A percentile compares a stretch with the other conserved stretches of the same genome.
These are phyloP conservation scores for Megastigmus dorsalis DNA, from an alignment of 2,888 invertebrate genomes.

Conservation along the genomic window DNA sequence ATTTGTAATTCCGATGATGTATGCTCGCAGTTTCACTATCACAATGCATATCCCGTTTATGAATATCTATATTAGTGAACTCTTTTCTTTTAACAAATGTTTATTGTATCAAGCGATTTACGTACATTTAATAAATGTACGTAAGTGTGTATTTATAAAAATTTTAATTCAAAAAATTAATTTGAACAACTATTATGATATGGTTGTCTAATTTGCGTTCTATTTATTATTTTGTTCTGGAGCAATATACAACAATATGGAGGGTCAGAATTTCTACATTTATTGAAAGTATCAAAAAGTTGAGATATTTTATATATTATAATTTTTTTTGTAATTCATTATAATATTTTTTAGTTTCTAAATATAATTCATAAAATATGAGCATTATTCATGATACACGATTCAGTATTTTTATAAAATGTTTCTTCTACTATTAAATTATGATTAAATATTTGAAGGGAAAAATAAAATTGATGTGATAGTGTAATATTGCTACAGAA, in stretches of 20 bases:
- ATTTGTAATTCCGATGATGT: constrained; percentile 41
- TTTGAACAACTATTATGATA: constrained; percentile 17
- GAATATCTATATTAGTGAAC: constrained; percentile 19
- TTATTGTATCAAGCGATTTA: constrained; percentile 46
- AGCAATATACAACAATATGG: constrained; percentile 21
- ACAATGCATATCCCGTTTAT: constrained; percentile 38
- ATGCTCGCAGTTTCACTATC: constrained; percentile 26
- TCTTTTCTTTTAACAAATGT: constrained; percentile 24
- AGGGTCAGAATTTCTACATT: background rate
- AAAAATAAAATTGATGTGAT: too few relatives aligned
- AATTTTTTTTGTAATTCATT: too few relatives aligned
- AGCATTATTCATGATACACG: too few relatives aligned
- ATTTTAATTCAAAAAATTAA: background rate
- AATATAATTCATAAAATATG: too few relatives aligned
- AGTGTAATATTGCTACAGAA: constrained; percentile 36
- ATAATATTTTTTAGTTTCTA: too few relatives aligned
- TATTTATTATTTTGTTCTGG: constrained; percentile 44
- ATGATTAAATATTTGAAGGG: background rate
- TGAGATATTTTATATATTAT: too few relatives aligned
- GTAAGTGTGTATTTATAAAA: constrained; percentile 23
- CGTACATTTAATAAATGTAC: constrained; percentile 12
- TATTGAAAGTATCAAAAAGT: too few relatives aligned
- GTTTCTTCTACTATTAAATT: too few relatives aligned
- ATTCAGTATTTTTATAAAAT: too few relatives aligned
- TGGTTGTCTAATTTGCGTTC: constrained; percentile 35